Conservation (phyloP, 2,888 invertebrate genomes). For the Vanessa cardui region DNA sequence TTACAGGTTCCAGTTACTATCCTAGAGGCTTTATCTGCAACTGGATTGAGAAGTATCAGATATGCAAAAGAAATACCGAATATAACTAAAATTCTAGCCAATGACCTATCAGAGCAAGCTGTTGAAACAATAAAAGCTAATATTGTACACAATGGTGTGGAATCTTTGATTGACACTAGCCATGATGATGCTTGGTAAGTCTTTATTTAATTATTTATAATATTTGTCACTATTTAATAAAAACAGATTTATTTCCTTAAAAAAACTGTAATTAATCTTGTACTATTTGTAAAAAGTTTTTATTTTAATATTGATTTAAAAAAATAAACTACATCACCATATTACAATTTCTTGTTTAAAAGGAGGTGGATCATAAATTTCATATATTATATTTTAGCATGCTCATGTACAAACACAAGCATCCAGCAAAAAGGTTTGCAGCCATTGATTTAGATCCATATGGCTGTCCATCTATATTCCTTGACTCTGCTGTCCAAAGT, state of each 20-base stretch:
- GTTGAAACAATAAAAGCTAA: constrained; percentile 94
- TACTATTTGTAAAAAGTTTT: too few species aligned
- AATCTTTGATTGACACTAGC: constrained; percentile 87
- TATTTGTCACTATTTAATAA: too few species aligned
- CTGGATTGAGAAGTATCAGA: constrained; percentile 96
- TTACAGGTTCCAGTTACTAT: constrained; percentile 85
- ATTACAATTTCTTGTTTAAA: too few species aligned
- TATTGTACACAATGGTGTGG: constrained; percentile 88
- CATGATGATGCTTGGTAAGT: constrained; percentile 94
- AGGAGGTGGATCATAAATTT: too few species aligned
- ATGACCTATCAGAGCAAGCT: constrained; percentile 93
- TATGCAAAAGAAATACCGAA: constrained; percentile 97
- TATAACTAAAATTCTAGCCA: constrained; percentile 92
- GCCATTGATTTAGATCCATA: constrained; percentile 98
- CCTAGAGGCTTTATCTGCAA: constrained; percentile 97
- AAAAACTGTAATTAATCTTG: too few species aligned
- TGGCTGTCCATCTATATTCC: constrained; percentile 95
- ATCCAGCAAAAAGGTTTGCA: constrained; percentile 87
- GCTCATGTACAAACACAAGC: constrained; percentile 91
- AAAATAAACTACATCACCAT: too few species aligned
- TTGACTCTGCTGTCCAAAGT: constrained; percentile 94
- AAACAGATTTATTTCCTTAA: too few species aligned
- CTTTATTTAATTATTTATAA: background rate
- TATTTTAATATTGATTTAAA: too few species aligned
- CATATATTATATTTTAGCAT: constrained; percentile 84